Evolutionary conservation across 1,140 invertebrate species (phyloP).

Genomic region (Aricia agestis): DNA sequence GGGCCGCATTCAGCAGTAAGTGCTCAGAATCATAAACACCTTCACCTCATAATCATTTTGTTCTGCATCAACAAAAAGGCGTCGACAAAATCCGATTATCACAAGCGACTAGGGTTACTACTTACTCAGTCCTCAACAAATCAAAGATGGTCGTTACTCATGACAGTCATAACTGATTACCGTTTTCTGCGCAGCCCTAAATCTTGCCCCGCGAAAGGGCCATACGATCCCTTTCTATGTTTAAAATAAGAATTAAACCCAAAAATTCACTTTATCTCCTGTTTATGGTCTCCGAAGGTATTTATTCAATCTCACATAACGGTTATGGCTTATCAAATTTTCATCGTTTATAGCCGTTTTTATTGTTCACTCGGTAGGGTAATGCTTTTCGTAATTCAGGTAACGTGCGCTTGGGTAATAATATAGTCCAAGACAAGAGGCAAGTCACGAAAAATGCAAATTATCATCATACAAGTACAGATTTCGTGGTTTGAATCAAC

Average conservation of each 20-base stretch:
- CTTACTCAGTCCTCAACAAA: not conserved
- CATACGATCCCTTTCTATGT: slow-evolving; percentile 71
- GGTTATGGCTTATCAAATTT: slow-evolving; percentile 43
- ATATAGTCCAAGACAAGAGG: not conserved
- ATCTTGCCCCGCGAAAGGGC: slow-evolving; percentile 58
- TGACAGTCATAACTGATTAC: not conserved
- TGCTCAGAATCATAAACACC: too few species aligned
- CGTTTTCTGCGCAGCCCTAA: slow-evolving; percentile 38
- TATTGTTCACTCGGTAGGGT: slow-evolving; percentile 19
- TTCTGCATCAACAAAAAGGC: too few species aligned
- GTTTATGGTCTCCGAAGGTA: slow-evolving; percentile 47
- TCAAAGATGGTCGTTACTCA: not conserved
- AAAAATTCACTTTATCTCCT: slow-evolving; percentile 54
- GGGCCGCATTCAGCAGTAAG: too few species aligned
- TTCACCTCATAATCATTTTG: too few species aligned
- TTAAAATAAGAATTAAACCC: slow-evolving; percentile 75
- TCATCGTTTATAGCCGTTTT: slow-evolving; percentile 34
- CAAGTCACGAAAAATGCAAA: too few species aligned
- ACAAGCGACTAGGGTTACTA: not conserved
- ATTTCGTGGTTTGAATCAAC: too few species aligned
- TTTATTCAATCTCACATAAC: slow-evolving; percentile 58
- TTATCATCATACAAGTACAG: too few species aligned
- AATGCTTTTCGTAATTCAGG: not conserved
- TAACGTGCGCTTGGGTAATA: not conserved
- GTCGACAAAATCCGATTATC: too few species aligned